Evolutionary conservation across 2,888 invertebrate genomes (phyloP), one percentile per base, ranked within the genome.

Genomic region (Biston betularia): DNA sequence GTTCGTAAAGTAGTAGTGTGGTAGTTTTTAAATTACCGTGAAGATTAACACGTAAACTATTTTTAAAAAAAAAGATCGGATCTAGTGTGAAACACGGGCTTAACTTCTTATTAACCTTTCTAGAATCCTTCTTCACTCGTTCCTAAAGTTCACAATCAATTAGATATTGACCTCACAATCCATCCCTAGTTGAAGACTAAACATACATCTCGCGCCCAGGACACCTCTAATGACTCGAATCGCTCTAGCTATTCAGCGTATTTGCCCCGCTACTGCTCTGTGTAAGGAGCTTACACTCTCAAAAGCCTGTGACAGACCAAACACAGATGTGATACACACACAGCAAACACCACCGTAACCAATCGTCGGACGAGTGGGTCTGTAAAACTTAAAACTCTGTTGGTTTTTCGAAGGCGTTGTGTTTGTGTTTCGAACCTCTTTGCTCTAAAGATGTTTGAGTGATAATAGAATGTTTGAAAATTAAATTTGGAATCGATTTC

Each of bases 221-320:
- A 63, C 71, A 69, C 79, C 81, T 79, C 84, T 86, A 85, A 86
- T 84, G 86, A 84, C 79, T 80, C 74, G 81, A 79, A 80, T 79
- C 71, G 76, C 75, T n/a, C n/a, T 76, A 81, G 79, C 77, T 75
- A 79, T 81, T 79, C 76, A 76, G 77, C 77, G 57, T 88, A 79
- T 89, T 88, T 89, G 81, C 80, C 75, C 71, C 81, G 85, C 86
- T 86, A 86, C 84, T 84, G 83, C 81, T 81, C 81, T 89, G 86
- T 88, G 88, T 89, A 83, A 84, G 79, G 82, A 86, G 89, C 88
- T 88, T 86, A 87, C 84, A 83, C 82, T 84, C 84, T 89, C 86
- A 84, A 89, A 87, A 89, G 85, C 84, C 87, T 87, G 87, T 86
- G 88, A 89, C 89, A 88, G 86, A 81, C 84, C 89, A 89, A 91